Evolutionary conservation across 2,113 vertebrate genomes (phyloP), one percentile per base, ranked within the genome.

Genomic region (Circaetus cinerascens): DNA sequence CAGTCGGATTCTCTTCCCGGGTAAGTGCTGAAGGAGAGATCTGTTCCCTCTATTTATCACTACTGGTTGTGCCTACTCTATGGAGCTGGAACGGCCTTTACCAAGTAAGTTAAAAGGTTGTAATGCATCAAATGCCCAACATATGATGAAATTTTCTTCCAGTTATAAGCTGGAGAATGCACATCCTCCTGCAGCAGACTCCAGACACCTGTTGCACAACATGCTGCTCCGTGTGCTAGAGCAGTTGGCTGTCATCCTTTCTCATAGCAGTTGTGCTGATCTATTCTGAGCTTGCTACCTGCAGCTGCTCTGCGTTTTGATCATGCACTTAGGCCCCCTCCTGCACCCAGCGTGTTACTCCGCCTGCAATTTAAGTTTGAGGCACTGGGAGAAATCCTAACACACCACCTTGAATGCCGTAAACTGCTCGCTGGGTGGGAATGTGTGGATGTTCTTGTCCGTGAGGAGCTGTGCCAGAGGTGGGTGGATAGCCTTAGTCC

Each of bases 1-100:
- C 97, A 99, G 99, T 98, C 98, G 99, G 46, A 96, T 99, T 79
- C 99, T 99, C n/a, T 99, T 98, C 95, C 98, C 99, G 97, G 99
- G 99, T 99, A 86, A 97, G 98, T 10, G 22, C n/a, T 25, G 75
- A 19, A 41, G 51, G 34, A 63, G 60, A 48, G 59, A 15, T 15
- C 25, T 27, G 34, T 12, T 36, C 40, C 41, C 36, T 10, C 40
- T 29, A 4, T 11, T 15, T 25, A 7, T 21, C 20, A 3, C 23
- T 11, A 10, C 51, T n/a, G 56, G 20, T 9, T 9, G 38, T 11
- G 46, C 41, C 68, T 5, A 1, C 38, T 32, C 57, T 13, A 0
- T 0, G 1, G 26, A 55, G 68, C 72, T 5, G 55, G 34, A 56
- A 22, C 29, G 51, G 48, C 43, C 23, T 62, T 29, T 22, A 13